These are phyloP conservation scores for Wiebesia pumilae DNA, from an alignment of 1,140 invertebrate species.

Conservation along the genomic window DNA sequence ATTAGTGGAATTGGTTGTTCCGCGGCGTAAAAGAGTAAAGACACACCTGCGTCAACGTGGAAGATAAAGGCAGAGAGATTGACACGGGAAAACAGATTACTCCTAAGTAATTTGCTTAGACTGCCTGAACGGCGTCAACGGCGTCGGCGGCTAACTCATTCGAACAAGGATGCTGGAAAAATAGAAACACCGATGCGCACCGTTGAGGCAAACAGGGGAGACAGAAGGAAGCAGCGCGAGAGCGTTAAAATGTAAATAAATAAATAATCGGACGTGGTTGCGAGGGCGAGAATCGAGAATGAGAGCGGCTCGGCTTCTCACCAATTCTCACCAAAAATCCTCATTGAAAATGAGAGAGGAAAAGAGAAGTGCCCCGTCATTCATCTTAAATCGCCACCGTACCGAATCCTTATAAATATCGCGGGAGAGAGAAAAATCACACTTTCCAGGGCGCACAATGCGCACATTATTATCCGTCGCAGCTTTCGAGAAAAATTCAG, in stretches of 20 bases:
- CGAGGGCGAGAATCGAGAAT: background rate
- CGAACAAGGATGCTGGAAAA: background rate
- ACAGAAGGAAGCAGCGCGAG: no score
- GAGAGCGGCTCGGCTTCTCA: background rate
- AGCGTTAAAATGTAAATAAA: conserved; percentile 21
- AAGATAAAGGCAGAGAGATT: background rate
- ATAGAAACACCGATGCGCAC: background rate
- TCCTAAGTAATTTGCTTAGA: background rate
- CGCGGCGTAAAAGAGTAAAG: background rate
- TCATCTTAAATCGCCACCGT: conserved; percentile 11
- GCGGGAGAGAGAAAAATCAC: background rate
- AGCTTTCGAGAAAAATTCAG: conserved; percentile 19
- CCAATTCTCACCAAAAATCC: background rate
- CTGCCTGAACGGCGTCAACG: no score
- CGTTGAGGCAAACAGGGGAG: background rate
- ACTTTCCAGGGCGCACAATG: conserved; percentile 6
- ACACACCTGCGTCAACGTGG: background rate
- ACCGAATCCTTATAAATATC: conserved; percentile 13
- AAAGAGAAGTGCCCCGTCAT: conserved; percentile 8
- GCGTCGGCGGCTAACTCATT: background rate
- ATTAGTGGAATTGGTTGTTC: background rate
- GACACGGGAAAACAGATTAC: background rate
- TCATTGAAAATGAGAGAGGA: background rate
- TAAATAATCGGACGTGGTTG: conserved; percentile 18
- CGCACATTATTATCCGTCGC: conserved; percentile 22